Evolutionary conservation across 2,113 vertebrate genomes (phyloP).

Genomic region (Peromyscus californicus): DNA sequence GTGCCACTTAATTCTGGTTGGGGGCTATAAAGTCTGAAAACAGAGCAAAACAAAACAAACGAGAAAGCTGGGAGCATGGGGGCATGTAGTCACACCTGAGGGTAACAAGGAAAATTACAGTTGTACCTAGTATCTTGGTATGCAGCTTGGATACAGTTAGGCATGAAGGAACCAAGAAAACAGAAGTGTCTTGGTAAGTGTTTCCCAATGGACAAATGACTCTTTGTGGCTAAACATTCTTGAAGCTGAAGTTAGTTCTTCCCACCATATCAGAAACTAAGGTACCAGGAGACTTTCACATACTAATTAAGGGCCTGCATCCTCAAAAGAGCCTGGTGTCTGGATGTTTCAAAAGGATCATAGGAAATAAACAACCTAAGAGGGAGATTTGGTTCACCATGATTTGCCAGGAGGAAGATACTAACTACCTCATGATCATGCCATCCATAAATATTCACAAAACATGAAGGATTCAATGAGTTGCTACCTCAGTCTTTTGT

Average conservation of each 20-base stretch:
- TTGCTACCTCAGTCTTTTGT: too few relatives aligned
- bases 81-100: not conserved
- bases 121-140: not conserved
- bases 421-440: not conserved
- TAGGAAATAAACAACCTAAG: not conserved
- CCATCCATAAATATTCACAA: not conserved
- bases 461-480: not conserved
- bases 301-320: not conserved
- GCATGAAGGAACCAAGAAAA: not conserved
- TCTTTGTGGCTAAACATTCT: not conserved
- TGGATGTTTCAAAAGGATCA: not conserved
- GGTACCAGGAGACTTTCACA: not conserved
- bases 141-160: not conserved
- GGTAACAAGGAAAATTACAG: not conserved
- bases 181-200: not conserved
- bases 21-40: not conserved
- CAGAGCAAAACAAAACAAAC: not conserved
- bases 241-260: not conserved
- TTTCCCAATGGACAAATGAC: not conserved
- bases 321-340: not conserved
- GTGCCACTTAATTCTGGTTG: not conserved
- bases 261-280: not conserved
- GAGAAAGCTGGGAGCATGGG: not conserved
- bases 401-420: not conserved
- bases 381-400: not conserved